These are phyloP conservation scores for Aphelinus atriplicis DNA, from an alignment of 1,140 invertebrate species.

Conservation along the genomic window DNA sequence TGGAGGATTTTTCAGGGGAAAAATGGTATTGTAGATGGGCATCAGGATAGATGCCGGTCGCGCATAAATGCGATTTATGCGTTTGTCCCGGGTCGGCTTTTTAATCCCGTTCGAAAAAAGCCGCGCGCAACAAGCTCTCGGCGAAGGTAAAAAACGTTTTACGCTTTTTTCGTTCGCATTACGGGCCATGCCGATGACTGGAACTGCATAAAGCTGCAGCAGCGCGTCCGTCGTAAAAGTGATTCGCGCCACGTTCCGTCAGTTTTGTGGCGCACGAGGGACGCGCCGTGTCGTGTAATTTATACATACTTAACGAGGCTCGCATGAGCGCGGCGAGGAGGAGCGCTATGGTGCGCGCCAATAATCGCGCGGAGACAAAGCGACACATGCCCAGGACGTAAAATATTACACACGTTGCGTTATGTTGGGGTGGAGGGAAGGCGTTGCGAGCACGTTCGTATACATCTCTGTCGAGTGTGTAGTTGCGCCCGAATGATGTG, in stretches of 20 bases:
- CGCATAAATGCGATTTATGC: no score
- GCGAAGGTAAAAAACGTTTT: neutral
- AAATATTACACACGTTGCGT: conserved; percentile 24
- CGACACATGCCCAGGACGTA: conserved; percentile 31
- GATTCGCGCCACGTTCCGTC: conserved; percentile 8
- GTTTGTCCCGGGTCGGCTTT: no score
- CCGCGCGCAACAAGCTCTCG: neutral
- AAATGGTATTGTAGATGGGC: no score
- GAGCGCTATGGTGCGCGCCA: neutral
- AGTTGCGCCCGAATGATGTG: neutral
- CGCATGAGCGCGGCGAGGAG: neutral
- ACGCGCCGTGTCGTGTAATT: conserved; percentile 4
- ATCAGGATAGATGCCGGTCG: no score
- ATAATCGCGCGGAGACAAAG: conserved; percentile 25
- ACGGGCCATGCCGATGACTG: no score
- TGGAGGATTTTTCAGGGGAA: no score
- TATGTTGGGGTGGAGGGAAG: neutral
- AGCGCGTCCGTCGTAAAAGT: conserved; percentile 1
- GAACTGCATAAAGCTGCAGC: neutral
- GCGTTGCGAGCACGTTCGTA: neutral
- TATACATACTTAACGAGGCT: conserved; percentile 25
- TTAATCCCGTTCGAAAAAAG: no score
- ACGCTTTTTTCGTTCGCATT: no score
- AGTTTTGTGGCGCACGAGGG: conserved; percentile 11
- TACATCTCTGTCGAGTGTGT: neutral